A percentile compares a stretch with the other conserved stretches of the same genome.
These are phyloP conservation scores for Staurois parvus DNA, from an alignment of 2,797 vertebrate genomes.

Conservation along the genomic window DNA sequence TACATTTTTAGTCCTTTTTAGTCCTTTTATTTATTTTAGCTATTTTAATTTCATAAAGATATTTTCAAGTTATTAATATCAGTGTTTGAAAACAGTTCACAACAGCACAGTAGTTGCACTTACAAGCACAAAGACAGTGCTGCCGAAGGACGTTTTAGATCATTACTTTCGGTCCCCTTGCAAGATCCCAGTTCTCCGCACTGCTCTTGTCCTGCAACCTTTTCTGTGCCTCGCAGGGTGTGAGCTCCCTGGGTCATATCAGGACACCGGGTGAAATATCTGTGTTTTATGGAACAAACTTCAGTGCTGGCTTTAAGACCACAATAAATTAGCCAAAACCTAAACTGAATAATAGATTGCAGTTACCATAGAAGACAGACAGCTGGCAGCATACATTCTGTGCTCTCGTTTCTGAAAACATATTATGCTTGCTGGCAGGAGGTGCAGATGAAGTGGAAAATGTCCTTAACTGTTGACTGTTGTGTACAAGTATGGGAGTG, in stretches of 20 bases:
- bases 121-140: not conserved
- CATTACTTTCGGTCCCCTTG: not conserved
- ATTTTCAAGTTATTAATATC: no score
- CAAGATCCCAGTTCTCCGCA: conserved; percentile 19
- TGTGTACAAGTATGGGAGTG: conserved; percentile 22
- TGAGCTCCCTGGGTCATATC: conserved; percentile 53
- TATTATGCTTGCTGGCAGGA: conserved; percentile 55
- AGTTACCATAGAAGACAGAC: conserved; percentile 60
- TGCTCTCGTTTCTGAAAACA: conserved; percentile 53
- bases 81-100: no score
- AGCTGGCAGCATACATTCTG: conserved; percentile 48
- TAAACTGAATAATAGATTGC: conserved; percentile 58
- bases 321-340: conserved; percentile 58
- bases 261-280: conserved; percentile 59
- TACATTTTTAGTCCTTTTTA: no score
- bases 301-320: conserved; percentile 51
- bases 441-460: conserved; percentile 33
- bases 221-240: conserved; percentile 47
- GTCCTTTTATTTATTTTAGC: no score
- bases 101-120: no score
- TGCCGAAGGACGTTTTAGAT: not conserved
- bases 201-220: conserved; percentile 31
- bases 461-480: conserved; percentile 22
- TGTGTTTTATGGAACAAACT: conserved; percentile 59
- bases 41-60: no score